phyloP scores from a whole-genome alignment of 30 jellyfish, hydroid and myxozoan species.

The Cassiopea andromeda region DNA sequence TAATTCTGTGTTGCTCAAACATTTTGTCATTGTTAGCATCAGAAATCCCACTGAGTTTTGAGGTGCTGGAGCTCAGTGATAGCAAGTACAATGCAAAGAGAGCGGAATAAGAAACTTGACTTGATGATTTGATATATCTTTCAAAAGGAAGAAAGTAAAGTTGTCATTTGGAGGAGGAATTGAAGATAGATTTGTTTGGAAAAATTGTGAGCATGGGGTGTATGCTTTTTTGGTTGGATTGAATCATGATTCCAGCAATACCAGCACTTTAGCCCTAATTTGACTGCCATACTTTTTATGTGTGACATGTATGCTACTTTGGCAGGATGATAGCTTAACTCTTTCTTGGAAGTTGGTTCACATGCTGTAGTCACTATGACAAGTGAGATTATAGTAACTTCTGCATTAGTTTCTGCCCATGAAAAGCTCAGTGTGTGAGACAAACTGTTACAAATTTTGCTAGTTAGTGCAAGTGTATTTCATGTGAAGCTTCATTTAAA shows the following conservation, averaged over 20 bases:
- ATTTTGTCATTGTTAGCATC: neutral
- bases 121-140: neutral
- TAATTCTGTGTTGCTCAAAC: neutral
- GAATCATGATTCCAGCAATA: neutral
- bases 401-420: neutral
- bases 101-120: neutral
- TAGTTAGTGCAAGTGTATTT: neutral
- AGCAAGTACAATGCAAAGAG: neutral
- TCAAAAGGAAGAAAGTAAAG: neutral
- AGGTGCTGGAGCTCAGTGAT: neutral
- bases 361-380: neutral
- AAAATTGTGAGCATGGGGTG: neutral
- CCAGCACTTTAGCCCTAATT: neutral
- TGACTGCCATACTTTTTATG: neutral
- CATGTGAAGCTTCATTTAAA: neutral
- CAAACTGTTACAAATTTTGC: neutral
- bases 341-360: neutral
- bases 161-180: neutral
- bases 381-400: neutral
- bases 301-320: neutral
- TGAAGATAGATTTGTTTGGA: neutral
- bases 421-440: neutral
- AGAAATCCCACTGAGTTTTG: neutral
- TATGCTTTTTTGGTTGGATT: neutral
- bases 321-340: neutral